Evolutionary conservation across 1,140 invertebrate species (phyloP).

Genomic region (Periplaneta americana): DNA sequence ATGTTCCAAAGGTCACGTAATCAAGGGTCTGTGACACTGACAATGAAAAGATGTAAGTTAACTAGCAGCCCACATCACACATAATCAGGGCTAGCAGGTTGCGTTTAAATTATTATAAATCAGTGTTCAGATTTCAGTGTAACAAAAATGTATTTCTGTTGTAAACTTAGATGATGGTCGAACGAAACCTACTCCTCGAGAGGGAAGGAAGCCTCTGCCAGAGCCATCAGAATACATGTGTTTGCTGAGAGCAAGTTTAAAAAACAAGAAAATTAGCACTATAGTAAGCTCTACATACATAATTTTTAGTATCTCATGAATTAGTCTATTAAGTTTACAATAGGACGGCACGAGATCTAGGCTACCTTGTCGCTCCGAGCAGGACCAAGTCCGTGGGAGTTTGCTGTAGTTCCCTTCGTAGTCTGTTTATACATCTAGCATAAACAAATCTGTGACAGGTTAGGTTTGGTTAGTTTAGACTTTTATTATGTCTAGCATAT

Average conservation of each 20-base stretch:
- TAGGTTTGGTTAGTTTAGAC: too few relatives aligned
- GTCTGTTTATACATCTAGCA: too few relatives aligned
- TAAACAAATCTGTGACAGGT: too few relatives aligned
- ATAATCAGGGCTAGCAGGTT: background rate
- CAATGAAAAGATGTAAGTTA: constrained; percentile 62
- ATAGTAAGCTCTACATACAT: constrained; percentile 46
- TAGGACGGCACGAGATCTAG: too few relatives aligned
- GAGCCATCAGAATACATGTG: constrained; percentile 64
- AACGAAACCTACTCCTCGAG: constrained; percentile 58
- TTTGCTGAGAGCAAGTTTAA: constrained; percentile 60
- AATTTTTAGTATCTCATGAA: constrained; percentile 6
- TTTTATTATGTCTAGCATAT: too few relatives aligned
- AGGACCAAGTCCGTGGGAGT: too few relatives aligned
- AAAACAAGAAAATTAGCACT: constrained; percentile 73
- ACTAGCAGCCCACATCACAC: background rate
- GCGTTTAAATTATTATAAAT: background rate
- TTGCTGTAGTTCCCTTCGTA: too few relatives aligned
- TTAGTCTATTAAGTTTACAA: too few relatives aligned
- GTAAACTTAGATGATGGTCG: constrained; percentile 63
- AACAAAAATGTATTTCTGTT: background rate
- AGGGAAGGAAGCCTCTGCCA: constrained; percentile 47
- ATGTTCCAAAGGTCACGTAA: constrained; percentile 58
- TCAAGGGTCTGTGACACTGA: constrained; percentile 57
- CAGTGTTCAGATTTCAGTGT: background rate
- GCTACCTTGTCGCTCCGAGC: too few relatives aligned